Conservation (phyloP, 1,140 invertebrate species). For the Pseudomyrmex cubaensis region DNA sequence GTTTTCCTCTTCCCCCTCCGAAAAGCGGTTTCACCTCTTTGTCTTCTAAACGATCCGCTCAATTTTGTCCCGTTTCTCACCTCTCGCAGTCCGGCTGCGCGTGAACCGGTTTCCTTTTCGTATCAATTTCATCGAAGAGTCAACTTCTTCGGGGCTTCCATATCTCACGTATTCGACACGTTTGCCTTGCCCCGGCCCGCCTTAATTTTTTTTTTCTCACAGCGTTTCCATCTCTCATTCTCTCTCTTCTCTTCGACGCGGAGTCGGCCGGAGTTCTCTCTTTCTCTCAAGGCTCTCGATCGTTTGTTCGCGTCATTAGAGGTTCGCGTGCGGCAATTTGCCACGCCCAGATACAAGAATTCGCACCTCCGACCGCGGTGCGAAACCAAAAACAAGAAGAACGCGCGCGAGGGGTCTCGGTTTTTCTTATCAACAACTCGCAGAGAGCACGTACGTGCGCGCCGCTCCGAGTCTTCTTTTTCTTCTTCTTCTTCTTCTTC, state of each 20-base stretch:
- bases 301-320: conserved; percentile 79
- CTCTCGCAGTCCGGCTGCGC: not conserved
- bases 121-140: conserved; percentile 31
- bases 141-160: conserved; percentile 10
- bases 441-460: conserved; percentile 13
- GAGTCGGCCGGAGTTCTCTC: too few relatives aligned
- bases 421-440: conserved; percentile 72
- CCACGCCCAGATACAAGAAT: conserved; percentile 80
- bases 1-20: not conserved
- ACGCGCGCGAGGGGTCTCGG: conserved; percentile 6
- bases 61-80: conserved; percentile 47
- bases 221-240: conserved; percentile 8
- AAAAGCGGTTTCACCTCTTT: conserved; percentile 8
- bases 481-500: conserved; percentile 29
- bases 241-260: not conserved
- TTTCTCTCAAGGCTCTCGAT: conserved; percentile 55
- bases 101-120: conserved; percentile 50
- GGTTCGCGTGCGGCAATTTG: conserved; percentile 82
- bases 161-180: conserved; percentile 53
- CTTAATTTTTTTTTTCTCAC: conserved; percentile 66
- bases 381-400: conserved; percentile 56
- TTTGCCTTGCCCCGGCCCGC: not conserved
- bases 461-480: not conserved
- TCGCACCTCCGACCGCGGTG: conserved; percentile 76
- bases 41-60: conserved; percentile 15